Evolutionary conservation across 2,888 invertebrate genomes (phyloP).

Genomic region (Megamerina dolium): DNA sequence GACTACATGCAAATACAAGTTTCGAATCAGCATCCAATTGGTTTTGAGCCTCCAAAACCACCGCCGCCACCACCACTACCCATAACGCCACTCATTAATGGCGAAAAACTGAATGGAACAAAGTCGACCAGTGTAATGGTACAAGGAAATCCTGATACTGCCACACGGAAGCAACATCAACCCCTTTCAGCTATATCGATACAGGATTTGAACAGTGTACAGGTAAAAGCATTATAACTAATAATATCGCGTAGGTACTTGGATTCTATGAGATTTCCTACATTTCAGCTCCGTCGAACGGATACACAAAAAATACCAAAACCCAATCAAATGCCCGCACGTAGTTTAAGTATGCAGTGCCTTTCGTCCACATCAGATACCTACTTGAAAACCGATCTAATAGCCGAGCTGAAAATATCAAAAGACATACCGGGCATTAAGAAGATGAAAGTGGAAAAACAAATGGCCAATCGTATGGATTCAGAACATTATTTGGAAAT

Average conservation of each 20-base stretch:
- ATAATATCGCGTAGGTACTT: not conserved
- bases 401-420: slow-evolving; percentile 87
- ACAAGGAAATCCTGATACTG: slow-evolving; percentile 44
- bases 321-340: slow-evolving; percentile 75
- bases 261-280: not conserved
- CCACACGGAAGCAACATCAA: slow-evolving; percentile 58
- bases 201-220: slow-evolving; percentile 79
- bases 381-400: slow-evolving; percentile 77
- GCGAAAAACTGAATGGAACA: slow-evolving; percentile 24
- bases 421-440: slow-evolving; percentile 91
- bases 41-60: slow-evolving; percentile 44
- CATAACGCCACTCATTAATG: slow-evolving; percentile 38
- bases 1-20: slow-evolving; percentile 57
- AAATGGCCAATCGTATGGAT: slow-evolving; percentile 75
- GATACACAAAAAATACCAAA: slow-evolving; percentile 67
- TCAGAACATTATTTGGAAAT: slow-evolving; percentile 80
- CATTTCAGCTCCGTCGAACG: slow-evolving; percentile 60
- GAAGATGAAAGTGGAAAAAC: slow-evolving; percentile 84
- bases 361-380: slow-evolving; percentile 61
- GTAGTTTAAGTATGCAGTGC: slow-evolving; percentile 72
- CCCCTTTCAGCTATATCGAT: slow-evolving; percentile 83
- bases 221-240: slow-evolving; percentile 30
- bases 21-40: slow-evolving; percentile 41
- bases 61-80: slow-evolving; percentile 55
- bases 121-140: slow-evolving; percentile 18